A percentile compares a stretch with the other conserved stretches of the same genome.
These are phyloP conservation scores for Muscina levida DNA, from an alignment of 2,888 invertebrate species.

Conservation along the genomic window DNA sequence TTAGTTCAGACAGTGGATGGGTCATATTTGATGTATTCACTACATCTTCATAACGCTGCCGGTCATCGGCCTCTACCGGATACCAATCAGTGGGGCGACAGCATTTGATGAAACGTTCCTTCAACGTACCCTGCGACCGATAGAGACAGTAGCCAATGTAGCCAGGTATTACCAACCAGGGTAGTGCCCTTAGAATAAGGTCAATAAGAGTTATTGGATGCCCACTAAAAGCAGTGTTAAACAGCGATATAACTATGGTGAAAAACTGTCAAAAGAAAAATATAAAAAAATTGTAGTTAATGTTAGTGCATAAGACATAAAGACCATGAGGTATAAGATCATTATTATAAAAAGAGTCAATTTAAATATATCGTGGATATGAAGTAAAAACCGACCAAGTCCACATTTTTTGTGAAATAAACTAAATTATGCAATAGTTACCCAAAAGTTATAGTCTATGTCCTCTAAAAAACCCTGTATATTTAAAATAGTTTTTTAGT, in stretches of 20 bases:
- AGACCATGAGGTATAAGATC: no score
- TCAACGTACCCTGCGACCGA: slow-evolving; percentile 17
- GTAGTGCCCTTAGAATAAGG: slow-evolving; percentile 65
- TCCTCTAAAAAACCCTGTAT: no score
- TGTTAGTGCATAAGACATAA: no score
- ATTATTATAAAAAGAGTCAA: no score
- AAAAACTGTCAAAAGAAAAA: slow-evolving; percentile 60
- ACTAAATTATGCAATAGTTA: no score
- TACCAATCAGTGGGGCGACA: slow-evolving; percentile 77
- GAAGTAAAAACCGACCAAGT: no score
- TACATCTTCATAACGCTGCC: slow-evolving; percentile 73
- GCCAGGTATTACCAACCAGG: slow-evolving; percentile 71
- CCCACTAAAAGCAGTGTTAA: slow-evolving; percentile 37
- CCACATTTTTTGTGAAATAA: no score
- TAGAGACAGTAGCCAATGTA: slow-evolving; percentile 70
- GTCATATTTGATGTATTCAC: slow-evolving; percentile 72
- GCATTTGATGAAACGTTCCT: slow-evolving; percentile 70
- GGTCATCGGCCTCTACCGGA: slow-evolving; percentile 71
- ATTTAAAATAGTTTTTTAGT: no score
- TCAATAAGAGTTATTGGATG: slow-evolving; percentile 15
- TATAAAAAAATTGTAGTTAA: no score
- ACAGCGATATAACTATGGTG: neutral
- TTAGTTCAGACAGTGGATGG: slow-evolving; percentile 71
- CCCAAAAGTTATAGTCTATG: no score
- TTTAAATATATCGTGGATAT: no score